These are phyloP conservation scores for Pelusios castaneus DNA, from an alignment of 2,113 vertebrate genomes.

Conservation along the genomic window DNA sequence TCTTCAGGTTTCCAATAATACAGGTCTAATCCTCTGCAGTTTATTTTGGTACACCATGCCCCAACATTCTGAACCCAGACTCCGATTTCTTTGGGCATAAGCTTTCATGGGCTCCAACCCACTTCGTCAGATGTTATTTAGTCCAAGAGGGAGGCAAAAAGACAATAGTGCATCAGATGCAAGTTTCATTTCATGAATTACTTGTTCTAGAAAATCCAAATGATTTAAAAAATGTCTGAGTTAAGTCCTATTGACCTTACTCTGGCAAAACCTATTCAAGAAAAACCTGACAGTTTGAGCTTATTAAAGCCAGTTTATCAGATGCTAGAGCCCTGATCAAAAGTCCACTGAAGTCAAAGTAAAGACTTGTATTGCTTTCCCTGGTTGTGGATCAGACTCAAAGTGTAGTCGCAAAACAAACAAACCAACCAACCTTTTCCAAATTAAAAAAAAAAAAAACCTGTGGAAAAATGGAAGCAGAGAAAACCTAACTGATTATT, in stretches of 20 bases:
- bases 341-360: neutral
- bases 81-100: too few relatives aligned
- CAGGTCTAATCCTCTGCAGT: neutral
- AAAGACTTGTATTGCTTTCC: neutral
- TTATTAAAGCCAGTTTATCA: neutral
- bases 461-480: neutral
- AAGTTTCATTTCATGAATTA: neutral
- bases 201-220: neutral
- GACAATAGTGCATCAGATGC: neutral
- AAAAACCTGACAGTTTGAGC: neutral
- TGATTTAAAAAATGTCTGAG: neutral
- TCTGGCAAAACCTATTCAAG: neutral
- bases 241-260: neutral
- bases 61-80: neutral
- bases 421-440: too few relatives aligned
- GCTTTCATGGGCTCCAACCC: too few relatives aligned
- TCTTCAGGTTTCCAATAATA: neutral
- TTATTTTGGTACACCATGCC: neutral
- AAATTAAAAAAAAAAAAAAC: too few relatives aligned
- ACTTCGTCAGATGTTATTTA: neutral
- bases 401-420: neutral
- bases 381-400: neutral
- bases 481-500: neutral
- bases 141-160: neutral
- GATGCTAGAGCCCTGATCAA: neutral